Base-by-base conservation (phyloP, 1,140 invertebrate genomes). In the Papilio xuthus region DNA sequence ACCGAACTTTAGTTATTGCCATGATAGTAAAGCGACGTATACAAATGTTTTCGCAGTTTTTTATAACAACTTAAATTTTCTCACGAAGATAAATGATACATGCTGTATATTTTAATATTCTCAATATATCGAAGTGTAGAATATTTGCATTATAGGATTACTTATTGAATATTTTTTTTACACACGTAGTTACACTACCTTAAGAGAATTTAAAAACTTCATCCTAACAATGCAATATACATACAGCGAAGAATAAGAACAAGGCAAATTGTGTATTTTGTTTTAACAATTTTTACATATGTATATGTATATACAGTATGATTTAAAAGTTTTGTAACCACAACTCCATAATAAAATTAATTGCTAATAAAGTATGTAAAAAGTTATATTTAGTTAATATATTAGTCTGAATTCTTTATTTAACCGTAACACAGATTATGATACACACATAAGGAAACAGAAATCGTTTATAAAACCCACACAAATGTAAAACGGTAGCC, bases 401-500 rank as follows among this genome's bases (percentile, higher is more conserved):
- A n/a, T 15, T 50, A n/a, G 6, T 18, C 1, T 3, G n/a, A 6
- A 15, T 63, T 63, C 13, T 1, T 26, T 2, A 26, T 63, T 23
- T 63, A 0, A 63, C 20, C 4, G 23, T 9, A 10, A 63, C 12
- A 67, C 26, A 67, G 10, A 28, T 67, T 28, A 28, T 32, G 23
- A 10, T 3, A 8, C 23, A 67, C 60, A 67, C 60, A 32, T 28
- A 63, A 63, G 15, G 15, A 75, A 75, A 56, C 44, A 53, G 72
- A 32, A 32, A 50, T 37, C 75, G 79, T 84, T 84, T 86, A 82
- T 81, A 78, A 88, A 88, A 88, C 89, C 85, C 88, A 91, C 89
- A 90, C 87, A 80, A 82, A 85, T 79, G 81, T 81, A 86, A 79
- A 85, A 90, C 92, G 81, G 92, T 92, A 93, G 92, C 90, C 73